phyloP scores from a whole-genome alignment of 2,113 vertebrate species.

The Amphilophus citrinellus region DNA sequence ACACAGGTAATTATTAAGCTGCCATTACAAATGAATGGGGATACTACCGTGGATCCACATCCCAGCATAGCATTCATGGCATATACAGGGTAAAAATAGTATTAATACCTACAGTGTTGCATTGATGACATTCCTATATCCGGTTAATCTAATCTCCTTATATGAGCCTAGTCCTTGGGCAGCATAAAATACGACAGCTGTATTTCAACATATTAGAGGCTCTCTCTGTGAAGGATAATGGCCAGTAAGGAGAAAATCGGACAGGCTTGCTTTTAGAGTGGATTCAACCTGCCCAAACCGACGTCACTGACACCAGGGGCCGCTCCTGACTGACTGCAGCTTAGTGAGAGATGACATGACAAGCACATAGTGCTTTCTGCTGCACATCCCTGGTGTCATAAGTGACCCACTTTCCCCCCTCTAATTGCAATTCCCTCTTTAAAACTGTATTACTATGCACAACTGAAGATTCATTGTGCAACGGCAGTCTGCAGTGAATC shows the following conservation, averaged over 20 bases:
- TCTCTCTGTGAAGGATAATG: slow-evolving; percentile 30
- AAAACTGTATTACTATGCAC: slow-evolving; percentile 45
- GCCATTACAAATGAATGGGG: slow-evolving; percentile 13
- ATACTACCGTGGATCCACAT: background rate
- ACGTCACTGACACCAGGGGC: slow-evolving; percentile 36
- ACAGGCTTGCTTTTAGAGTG: slow-evolving; percentile 40
- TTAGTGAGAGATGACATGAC: slow-evolving; percentile 65
- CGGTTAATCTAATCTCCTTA: slow-evolving; percentile 29
- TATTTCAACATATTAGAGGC: slow-evolving; percentile 12
- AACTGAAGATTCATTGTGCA: slow-evolving; percentile 2
- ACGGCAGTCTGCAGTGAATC: background rate
- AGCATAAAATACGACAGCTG: slow-evolving; percentile 51
- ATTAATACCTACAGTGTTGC: background rate
- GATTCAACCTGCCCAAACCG: slow-evolving; percentile 36
- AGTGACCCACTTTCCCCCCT: slow-evolving; percentile 57
- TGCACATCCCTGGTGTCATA: slow-evolving; percentile 54
- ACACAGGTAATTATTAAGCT: slow-evolving; percentile 38
- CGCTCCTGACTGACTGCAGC: slow-evolving; percentile 54
- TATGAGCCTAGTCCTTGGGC: background rate
- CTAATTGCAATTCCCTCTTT: slow-evolving; percentile 67
- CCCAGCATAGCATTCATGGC: background rate
- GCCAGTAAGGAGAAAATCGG: slow-evolving; percentile 27
- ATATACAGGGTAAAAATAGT: background rate
- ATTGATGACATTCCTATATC: slow-evolving; percentile 12
- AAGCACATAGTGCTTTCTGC: slow-evolving; percentile 56